Conservation (phyloP, 2,113 vertebrate genomes). For the Apeltes quadracus region DNA sequence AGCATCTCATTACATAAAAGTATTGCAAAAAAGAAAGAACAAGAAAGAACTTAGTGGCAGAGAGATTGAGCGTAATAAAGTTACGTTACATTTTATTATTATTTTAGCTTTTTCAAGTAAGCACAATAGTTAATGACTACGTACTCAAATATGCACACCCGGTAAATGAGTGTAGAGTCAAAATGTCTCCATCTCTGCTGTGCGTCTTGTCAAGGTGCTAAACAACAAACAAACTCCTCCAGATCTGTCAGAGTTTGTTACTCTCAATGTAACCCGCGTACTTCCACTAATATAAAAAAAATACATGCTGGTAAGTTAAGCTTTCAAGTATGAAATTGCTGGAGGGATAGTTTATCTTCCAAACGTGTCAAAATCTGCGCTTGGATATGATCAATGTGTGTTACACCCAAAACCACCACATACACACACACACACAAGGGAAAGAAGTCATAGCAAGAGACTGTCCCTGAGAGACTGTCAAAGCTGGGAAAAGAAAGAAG, state of each 20-base stretch:
- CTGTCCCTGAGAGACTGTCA: slow-evolving; percentile 61
- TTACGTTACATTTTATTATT: too few relatives aligned
- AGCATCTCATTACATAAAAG: neutral
- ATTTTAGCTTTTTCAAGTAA: neutral
- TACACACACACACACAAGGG: slow-evolving; percentile 1
- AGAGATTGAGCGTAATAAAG: neutral
- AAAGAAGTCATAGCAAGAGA: slow-evolving; percentile 47
- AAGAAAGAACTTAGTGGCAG: neutral
- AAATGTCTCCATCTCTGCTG: neutral
- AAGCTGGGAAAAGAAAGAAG: slow-evolving; percentile 50
- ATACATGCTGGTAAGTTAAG: slow-evolving; percentile 9
- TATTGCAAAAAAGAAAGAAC: neutral
- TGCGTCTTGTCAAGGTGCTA: slow-evolving; percentile 12
- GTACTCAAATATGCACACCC: neutral
- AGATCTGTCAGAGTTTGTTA: slow-evolving; percentile 17
- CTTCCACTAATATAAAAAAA: slow-evolving; percentile 19
- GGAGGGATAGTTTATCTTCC: slow-evolving; percentile 25
- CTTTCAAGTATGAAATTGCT: slow-evolving; percentile 32
- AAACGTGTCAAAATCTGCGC: slow-evolving; percentile 33
- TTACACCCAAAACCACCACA: slow-evolving; percentile 14
- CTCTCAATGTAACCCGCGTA: neutral
- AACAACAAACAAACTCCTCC: slow-evolving; percentile 15
- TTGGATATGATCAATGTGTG: slow-evolving; percentile 20
- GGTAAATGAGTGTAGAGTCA: slow-evolving; percentile 1
- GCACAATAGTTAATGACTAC: slow-evolving; percentile 12